Conservation (phyloP, 2,888 invertebrate genomes). For the Trichogramma dendrolimi region DNA sequence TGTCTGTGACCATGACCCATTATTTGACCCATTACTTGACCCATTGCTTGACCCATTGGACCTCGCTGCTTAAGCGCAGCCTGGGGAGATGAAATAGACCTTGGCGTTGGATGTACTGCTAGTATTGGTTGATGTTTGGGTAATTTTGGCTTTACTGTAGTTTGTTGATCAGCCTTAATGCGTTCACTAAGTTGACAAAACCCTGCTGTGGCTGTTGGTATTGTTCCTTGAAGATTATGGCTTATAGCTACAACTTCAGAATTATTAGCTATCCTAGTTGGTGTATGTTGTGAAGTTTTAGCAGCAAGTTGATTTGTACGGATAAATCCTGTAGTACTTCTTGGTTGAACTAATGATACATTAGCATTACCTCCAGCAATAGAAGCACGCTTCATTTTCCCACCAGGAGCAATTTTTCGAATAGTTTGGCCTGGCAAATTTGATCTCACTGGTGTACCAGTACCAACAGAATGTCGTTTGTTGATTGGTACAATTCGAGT, state of each 20-base stretch:
- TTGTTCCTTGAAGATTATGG: conserved; percentile 42
- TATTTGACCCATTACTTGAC: conserved; percentile 38
- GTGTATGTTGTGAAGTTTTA: too few species aligned
- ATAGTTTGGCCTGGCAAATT: conserved; percentile 23
- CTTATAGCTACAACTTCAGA: conserved; percentile 41
- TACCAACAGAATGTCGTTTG: conserved; percentile 25
- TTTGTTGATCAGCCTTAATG: conserved; percentile 8
- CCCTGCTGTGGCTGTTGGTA: background rate
- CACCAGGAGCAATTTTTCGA: conserved; percentile 18
- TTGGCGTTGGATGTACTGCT: conserved; percentile 10
- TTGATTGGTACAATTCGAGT: conserved; percentile 32
- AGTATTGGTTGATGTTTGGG: conserved; percentile 39
- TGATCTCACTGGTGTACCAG: conserved; percentile 17
- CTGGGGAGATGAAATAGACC: conserved; percentile 15
- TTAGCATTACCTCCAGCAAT: conserved; percentile 30
- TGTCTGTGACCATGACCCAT: conserved; percentile 19
- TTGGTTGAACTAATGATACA: conserved; percentile 29
- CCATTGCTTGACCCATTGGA: conserved; percentile 21
- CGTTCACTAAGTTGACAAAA: too few species aligned
- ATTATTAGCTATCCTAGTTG: conserved; percentile 27
- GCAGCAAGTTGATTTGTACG: conserved; percentile 27
- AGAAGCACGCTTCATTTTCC: conserved; percentile 32
- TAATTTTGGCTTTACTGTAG: conserved; percentile 25
- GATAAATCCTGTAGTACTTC: conserved; percentile 27
- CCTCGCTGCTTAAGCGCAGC: conserved; percentile 13